A percentile compares a stretch with the other conserved stretches of the same genome.
These are phyloP conservation scores for Rachycentron canadum DNA, from an alignment of 2,797 vertebrate species.

Conservation along the genomic window DNA sequence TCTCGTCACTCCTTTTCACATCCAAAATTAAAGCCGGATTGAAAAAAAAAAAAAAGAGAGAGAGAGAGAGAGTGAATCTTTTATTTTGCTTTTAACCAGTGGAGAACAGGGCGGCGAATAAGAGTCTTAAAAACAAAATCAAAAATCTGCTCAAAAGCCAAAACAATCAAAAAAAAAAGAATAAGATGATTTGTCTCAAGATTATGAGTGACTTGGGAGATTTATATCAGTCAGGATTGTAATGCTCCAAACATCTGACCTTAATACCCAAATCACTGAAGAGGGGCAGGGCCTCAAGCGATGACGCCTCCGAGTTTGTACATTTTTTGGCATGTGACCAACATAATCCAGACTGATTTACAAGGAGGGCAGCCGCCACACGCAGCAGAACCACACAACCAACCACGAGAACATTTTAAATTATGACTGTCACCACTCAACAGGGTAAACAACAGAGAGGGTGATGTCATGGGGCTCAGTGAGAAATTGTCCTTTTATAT, in stretches of 20 bases:
- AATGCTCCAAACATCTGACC: conserved; percentile 63
- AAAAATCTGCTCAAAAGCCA: conserved; percentile 22
- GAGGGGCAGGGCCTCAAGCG: conserved; percentile 18
- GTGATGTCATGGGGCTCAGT: conserved; percentile 6
- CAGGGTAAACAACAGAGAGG: conserved; percentile 27
- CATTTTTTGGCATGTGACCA: conserved; percentile 32
- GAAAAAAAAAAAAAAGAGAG: not conserved
- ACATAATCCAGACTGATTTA: conserved; percentile 39
- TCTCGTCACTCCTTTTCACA: conserved; percentile 10
- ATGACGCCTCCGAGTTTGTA: conserved; percentile 17
- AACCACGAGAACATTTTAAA: conserved; percentile 22
- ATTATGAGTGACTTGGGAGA: conserved; percentile 66
- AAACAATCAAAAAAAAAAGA: conserved; percentile 53
- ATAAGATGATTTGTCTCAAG: conserved; percentile 62
- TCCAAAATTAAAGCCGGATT: conserved; percentile 26
- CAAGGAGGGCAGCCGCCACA: not conserved
- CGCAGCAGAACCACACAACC: not conserved
- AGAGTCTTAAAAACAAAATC: conserved; percentile 8
- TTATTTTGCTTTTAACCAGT: not conserved
- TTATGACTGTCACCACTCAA: conserved; percentile 34
- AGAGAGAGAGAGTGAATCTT: not conserved
- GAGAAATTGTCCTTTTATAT: not conserved
- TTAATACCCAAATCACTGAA: conserved; percentile 67
- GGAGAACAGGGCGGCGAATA: not conserved
- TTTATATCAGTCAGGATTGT: conserved; percentile 53